Evolutionary conservation across 1,140 invertebrate species (phyloP), one percentile per base, ranked within the genome.

Genomic region (Drosophila tsacasi): DNA sequence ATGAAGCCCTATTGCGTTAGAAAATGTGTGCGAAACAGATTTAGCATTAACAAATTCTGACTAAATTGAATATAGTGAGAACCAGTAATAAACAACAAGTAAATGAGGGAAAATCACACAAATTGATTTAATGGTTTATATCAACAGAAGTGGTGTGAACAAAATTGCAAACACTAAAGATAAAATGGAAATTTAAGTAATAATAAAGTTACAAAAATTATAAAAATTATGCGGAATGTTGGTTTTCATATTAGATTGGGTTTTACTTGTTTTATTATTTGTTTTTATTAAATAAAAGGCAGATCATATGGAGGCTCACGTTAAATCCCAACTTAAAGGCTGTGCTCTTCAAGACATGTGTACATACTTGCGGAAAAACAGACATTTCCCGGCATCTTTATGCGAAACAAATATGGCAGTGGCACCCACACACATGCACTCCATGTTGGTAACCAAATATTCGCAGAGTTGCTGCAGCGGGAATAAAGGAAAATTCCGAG

Each of bases 181-280:
- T 81, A 64, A 59, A 72, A 79, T 68, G 42, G 46, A 89, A 72
- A 81, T 79, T 89, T 79, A 69, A 89, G 66, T 87, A 87, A 83
- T 87, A 87, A 87, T 89, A 87, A 87, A 87, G 84, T 87, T 87
- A 60, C 64, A 84, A 84, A 83, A 87, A 84, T 79, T 89, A 77
- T 80, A 89, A 67, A 69, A 50, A 49, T 59, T 52, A 65, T n/a
- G 23, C 6, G 25, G 13, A 35, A 2, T 5, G 5, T 12, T 39
- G 12, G 19, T 49, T 44, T 62, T 69, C 39, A 32, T 32, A 32
- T 32, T 12, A 32, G 39, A 32, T 39, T 59, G 13, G 12, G 5
- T 7, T 57, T 7, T 10, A 19, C 12, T 12, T 13, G 2, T 12
- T 27, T 21, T 32, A 13, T n/a, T 32, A 32, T 10, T 10, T 32